Base-by-base conservation (phyloP, 2,888 invertebrate genomes). In the Zonitis immaculata region DNA sequence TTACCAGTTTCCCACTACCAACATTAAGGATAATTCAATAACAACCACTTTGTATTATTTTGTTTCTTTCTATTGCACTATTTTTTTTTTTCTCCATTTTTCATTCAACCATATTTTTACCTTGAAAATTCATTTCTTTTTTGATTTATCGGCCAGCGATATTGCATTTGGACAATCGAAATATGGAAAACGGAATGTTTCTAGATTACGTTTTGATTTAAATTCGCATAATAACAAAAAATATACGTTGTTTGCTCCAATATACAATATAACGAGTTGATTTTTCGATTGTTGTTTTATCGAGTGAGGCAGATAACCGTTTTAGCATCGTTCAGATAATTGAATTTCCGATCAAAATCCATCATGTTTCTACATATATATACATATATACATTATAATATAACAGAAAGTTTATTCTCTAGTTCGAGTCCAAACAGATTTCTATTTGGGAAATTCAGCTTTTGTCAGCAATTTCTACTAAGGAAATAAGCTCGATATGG, bases 141-240 rank as follows among this genome's bases (percentile, higher is more conserved):
- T n/a, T n/a, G 66, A 67, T 66, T 64, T 67, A 68, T 68, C 56
- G 58, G 52, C 48, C 54, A 11, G 58, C 54, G 62, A 65, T 65
- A 64, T 62, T 60, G 62, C 64, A 59, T 54, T n/a, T n/a, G 59
- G 59, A 60, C 64, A 61, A 64, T 64, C 66, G 64, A 64, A 66
- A 62, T 65, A 63, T 63, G 66, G 65, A 62, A 61, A 63, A 64
- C 54, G 63, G 56, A 57, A 61, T 57, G 57, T 58, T 61, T 60
- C 60, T 61, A 63, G 62, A 66, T 66, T 66, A 60, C 63, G 58
- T 52, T 64, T 63, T 63, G 61, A 63, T 66, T 62, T 61, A 61
- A 63, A 64, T 58, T 56, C 44, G 52, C 49, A 50, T 51, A 32
- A 32, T 6, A 32, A 32, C 14, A 32, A 7, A 12, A 2, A n/a